Evolutionary conservation across 2,113 vertebrate species (phyloP).

Genomic region (Plotosus lineatus): DNA sequence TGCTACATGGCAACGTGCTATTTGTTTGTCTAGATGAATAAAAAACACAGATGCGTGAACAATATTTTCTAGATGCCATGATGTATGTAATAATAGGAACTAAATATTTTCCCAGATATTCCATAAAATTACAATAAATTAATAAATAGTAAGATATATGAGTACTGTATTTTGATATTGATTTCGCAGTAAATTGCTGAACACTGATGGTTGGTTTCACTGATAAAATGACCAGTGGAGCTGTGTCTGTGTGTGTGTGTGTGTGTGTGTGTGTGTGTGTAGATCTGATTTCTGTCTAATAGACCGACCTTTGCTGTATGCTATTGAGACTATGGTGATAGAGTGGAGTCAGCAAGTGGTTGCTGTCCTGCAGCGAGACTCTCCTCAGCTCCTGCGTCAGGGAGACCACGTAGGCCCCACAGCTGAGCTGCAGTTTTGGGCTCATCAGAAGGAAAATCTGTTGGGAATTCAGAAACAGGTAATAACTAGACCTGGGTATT

Average conservation of each 20-base stretch:
- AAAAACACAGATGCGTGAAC: neutral
- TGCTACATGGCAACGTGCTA: neutral
- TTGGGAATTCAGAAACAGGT: slow-evolving; percentile 74
- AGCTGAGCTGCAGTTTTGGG: slow-evolving; percentile 76
- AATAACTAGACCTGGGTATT: too few species aligned
- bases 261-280: slow-evolving; percentile 39
- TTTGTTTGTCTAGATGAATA: neutral
- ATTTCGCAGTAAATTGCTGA: too few species aligned
- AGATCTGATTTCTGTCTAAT: slow-evolving; percentile 66
- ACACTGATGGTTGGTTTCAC: neutral
- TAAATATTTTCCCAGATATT: neutral
- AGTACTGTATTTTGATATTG: neutral
- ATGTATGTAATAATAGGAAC: neutral
- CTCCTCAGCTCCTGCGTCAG: slow-evolving; percentile 59
- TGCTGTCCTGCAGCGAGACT: slow-evolving; percentile 71
- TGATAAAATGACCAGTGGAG: neutral
- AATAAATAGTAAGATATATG: neutral
- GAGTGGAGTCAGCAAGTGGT: slow-evolving; percentile 69
- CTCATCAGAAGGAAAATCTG: slow-evolving; percentile 70
- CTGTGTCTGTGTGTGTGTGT: slow-evolving; percentile 9
- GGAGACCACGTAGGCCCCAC: slow-evolving; percentile 68
- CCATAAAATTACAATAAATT: neutral
- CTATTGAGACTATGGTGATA: slow-evolving; percentile 72
- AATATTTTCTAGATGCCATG: neutral
- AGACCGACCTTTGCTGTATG: slow-evolving; percentile 69